Percentiles rank a stretch among this genome's conserved stretches.
These are phyloP conservation scores for Lepetodrilus schrolli DNA, from an alignment of 2,888 invertebrate genomes.

Conservation along the genomic window DNA sequence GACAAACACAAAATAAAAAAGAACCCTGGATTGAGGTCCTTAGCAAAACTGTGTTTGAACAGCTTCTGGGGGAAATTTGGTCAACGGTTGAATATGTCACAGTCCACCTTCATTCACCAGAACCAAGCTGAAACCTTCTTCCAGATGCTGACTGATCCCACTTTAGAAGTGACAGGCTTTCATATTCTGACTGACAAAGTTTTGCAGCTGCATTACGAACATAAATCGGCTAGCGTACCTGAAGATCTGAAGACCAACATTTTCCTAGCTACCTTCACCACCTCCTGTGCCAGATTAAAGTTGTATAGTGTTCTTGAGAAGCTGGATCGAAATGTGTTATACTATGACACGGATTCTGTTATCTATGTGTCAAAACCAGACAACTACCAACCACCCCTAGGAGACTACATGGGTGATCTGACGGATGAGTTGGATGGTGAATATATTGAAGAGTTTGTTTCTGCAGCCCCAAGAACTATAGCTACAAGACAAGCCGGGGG, in stretches of 20 bases:
- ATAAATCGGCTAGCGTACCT: slow-evolving; percentile 4
- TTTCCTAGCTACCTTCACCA: slow-evolving; percentile 35
- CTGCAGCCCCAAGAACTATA: slow-evolving; percentile 72
- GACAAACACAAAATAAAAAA: slow-evolving; percentile 34
- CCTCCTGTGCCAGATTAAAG: slow-evolving; percentile 37
- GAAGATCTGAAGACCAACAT: slow-evolving; percentile 27
- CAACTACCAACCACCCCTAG: slow-evolving; percentile 45
- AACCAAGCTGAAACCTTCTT: neutral
- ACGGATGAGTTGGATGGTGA: slow-evolving; percentile 69
- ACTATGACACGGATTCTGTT: slow-evolving; percentile 39
- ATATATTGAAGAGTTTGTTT: slow-evolving; percentile 48
- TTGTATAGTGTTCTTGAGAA: slow-evolving; percentile 36
- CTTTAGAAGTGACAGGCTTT: neutral
- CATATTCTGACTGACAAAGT: neutral
- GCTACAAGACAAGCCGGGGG: slow-evolving; percentile 49
- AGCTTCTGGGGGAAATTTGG: neutral
- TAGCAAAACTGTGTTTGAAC: neutral
- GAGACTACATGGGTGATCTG: slow-evolving; percentile 67
- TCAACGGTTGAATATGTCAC: neutral
- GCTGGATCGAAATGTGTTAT: slow-evolving; percentile 30
- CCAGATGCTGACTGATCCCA: neutral
- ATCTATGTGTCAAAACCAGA: slow-evolving; percentile 24
- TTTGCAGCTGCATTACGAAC: neutral
- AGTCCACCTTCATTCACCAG: neutral
- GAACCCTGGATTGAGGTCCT: slow-evolving; percentile 12